Base-by-base conservation (phyloP, 2,797 vertebrate genomes). In the Phalloptychus januarius region DNA sequence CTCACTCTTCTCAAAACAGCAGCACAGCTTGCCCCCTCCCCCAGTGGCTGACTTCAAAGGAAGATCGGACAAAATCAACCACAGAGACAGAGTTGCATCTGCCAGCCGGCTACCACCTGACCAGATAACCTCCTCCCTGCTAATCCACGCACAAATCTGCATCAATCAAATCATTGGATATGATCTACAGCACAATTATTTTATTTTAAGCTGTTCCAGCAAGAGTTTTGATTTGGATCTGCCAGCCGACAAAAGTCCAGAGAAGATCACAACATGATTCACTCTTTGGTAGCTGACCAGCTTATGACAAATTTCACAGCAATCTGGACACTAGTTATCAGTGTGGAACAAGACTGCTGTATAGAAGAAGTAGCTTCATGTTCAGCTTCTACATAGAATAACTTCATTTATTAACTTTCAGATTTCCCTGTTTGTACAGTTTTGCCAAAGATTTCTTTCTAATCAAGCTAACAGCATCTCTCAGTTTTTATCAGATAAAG, bases 1-100 rank as follows among this genome's bases (percentile, higher is more conserved):
- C 88, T 93, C 93, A 93, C 84, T 86, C 92, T 87, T 85, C 86
- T 92, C 81, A 71, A 86, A 87, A 87, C 91, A 87, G 90, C 86
- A 89, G 91, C 82, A 63, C 83, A 77, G 89, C 86, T 88, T 72
- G 33, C 65, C 77, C 87, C 4, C 23, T 25, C 25, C 23, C 25
- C 8, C 25, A 75, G 82, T 74, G 87, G 78, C 56, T 79, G 65
- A 67, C 86, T 87, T 93, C 87, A 88, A 86, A 87, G 72, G 78
- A 63, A 58, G 72, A 78, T 63, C 79, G 33, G 38, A 80, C 78
- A 61, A 78, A 77, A 78, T 71, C 83, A 56, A 83, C 75, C 33
- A 15, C 46, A 75, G 67, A 74, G 63, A 65, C 61, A 56, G 75
- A 82, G 79, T 76, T 80, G 72, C 83, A 79, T 79, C 85, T 74